Percentiles rank a stretch among this genome's conserved stretches.
These are phyloP conservation scores for Junco hyemalis DNA, from an alignment of 2,113 vertebrate species.

Conservation along the genomic window DNA sequence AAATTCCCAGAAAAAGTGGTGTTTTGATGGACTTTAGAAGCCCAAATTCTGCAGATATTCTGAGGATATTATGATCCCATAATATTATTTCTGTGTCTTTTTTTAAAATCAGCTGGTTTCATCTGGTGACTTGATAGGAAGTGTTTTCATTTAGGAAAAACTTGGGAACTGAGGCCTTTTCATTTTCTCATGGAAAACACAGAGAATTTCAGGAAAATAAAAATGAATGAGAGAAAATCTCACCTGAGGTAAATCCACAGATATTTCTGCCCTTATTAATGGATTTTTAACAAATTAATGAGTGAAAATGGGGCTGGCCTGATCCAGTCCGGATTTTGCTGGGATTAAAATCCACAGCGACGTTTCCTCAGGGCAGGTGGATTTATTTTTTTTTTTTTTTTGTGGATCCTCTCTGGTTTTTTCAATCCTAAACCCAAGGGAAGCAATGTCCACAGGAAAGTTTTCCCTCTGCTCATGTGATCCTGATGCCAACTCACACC, in stretches of 20 bases:
- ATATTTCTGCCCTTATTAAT: neutral
- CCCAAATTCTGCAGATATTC: neutral
- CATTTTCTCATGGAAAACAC: neutral
- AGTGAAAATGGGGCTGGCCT: neutral
- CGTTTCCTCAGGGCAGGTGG: accelerated
- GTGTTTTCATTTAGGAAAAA: neutral
- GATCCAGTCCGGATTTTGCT: neutral
- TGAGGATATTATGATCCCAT: neutral
- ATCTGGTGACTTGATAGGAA: neutral
- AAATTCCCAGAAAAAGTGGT: neutral
- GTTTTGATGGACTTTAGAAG: neutral
- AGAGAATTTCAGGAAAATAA: neutral
- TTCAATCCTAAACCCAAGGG: neutral
- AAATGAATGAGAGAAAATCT: neutral
- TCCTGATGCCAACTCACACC: neutral
- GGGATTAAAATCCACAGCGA: accelerated
- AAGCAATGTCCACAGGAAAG: neutral
- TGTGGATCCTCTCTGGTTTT: neutral
- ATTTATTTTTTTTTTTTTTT: neutral
- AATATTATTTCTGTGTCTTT: neutral
- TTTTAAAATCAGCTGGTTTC: neutral
- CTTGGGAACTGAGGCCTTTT: neutral
- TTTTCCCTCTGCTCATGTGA: neutral
- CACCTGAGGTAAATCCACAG: neutral
- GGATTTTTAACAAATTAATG: neutral